Evolutionary conservation across 2,113 vertebrate genomes (phyloP).

Genomic region (Plecturocebus donacophilus): DNA sequence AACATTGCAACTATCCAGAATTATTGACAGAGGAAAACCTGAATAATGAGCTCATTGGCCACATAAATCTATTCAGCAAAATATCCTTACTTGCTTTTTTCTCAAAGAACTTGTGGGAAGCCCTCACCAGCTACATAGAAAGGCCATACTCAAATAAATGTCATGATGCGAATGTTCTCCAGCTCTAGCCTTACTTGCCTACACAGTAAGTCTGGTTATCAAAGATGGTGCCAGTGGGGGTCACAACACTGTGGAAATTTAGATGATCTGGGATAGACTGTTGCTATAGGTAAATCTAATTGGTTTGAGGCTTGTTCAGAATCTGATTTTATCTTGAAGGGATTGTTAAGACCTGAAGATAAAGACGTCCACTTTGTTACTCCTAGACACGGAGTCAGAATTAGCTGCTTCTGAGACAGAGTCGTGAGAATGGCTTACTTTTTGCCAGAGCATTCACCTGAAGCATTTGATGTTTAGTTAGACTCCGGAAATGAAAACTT

Average conservation of each 20-base stretch:
- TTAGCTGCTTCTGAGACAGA: background rate
- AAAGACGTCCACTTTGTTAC: background rate
- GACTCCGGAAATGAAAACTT: constrained; percentile 21
- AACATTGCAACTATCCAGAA: background rate
- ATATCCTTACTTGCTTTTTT: background rate
- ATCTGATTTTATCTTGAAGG: background rate
- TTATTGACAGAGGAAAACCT: background rate
- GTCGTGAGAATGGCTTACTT: background rate
- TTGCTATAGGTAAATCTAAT: background rate
- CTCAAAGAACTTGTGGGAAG: background rate
- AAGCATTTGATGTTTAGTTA: background rate
- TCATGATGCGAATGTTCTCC: background rate
- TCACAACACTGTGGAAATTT: background rate
- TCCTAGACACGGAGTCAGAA: background rate
- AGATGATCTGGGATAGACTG: background rate
- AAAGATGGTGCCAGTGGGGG: background rate
- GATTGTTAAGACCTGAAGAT: background rate
- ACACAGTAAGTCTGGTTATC: background rate
- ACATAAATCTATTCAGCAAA: background rate
- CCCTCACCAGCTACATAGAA: background rate
- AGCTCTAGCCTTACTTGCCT: background rate
- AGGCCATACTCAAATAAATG: background rate
- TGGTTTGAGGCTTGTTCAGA: background rate
- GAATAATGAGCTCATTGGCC: background rate
- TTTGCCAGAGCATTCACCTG: background rate